A percentile compares a stretch with the other conserved stretches of the same genome.
Conservation (phyloP, 2,113 vertebrate species). For the Bothrops jararaca region DNA sequence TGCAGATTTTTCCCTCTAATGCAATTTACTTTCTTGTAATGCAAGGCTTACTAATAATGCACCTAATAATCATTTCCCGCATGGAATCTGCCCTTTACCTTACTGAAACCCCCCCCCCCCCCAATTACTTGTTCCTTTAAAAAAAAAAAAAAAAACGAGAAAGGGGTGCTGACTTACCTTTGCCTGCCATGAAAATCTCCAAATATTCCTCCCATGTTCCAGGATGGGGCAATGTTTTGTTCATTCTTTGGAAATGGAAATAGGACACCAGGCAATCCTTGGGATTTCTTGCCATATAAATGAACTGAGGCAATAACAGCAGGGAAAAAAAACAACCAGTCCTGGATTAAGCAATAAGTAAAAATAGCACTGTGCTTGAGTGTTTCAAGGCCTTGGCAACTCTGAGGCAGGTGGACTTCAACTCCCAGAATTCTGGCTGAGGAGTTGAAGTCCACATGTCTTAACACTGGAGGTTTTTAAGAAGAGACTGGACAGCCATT, state of each 20-base stretch:
- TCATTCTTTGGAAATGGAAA: constrained; percentile 70
- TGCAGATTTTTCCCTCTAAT: neutral
- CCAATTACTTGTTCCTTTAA: neutral
- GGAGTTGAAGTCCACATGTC: neutral
- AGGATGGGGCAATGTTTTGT: constrained; percentile 54
- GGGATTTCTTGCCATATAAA: constrained; percentile 64
- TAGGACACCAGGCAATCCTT: constrained; percentile 70
- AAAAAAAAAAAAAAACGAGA: neutral
- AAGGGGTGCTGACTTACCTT: constrained; percentile 43
- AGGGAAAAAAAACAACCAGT: neutral
- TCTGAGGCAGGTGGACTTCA: neutral
- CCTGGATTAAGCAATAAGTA: neutral
- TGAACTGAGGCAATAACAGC: constrained; percentile 42
- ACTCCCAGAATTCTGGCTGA: neutral
- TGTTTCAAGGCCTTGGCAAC: neutral
- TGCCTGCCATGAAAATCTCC: constrained; percentile 58
- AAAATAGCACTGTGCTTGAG: neutral
- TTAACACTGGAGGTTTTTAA: neutral
- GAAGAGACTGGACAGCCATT: too few species aligned
- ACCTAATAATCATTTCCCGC: neutral
- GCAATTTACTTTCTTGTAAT: neutral
- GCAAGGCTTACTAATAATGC: neutral
- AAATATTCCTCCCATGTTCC: constrained; percentile 66
- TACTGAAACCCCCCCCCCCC: neutral
- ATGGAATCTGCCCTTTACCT: neutral